A percentile compares a stretch with the other conserved stretches of the same genome.
phyloP scores from a whole-genome alignment of 2,797 vertebrate genomes.

The Pipistrellus pygmaeus region DNA sequence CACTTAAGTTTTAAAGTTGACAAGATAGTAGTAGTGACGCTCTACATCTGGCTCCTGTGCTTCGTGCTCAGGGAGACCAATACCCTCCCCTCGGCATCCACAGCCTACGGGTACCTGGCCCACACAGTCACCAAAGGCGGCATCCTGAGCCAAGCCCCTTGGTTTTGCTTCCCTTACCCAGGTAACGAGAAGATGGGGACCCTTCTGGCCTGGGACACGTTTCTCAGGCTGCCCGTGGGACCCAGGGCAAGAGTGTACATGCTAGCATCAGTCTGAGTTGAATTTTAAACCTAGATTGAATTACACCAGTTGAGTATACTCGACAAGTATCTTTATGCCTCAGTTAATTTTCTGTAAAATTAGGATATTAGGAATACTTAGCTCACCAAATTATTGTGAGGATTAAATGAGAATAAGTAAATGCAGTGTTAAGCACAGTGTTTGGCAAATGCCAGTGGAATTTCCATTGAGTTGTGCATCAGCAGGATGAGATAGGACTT shows the following conservation, averaged over 20 bases:
- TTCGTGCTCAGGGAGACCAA: slow-evolving; percentile 92
- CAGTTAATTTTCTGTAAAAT: not conserved
- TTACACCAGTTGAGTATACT: not conserved
- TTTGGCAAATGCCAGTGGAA: not conserved
- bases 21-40: slow-evolving; percentile 86
- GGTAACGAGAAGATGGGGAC: slow-evolving; percentile 85
- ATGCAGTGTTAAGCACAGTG: not conserved
- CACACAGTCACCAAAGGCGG: slow-evolving; percentile 94
- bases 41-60: slow-evolving; percentile 95
- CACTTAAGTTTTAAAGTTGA: not conserved
- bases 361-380: not conserved
- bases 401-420: too few species aligned
- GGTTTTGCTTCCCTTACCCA: slow-evolving; percentile 96
- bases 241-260: not conserved
- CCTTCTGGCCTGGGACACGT: not conserved
- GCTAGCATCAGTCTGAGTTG: not conserved
- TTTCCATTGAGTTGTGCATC: not conserved
- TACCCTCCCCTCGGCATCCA: slow-evolving; percentile 89
- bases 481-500: not conserved
- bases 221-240: not conserved
- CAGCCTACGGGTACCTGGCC: slow-evolving; percentile 91
- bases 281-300: not conserved
- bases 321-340: not conserved
- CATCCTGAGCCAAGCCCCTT: slow-evolving; percentile 92
- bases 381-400: not conserved